These are phyloP conservation scores for Drosophila navojoa DNA, from an alignment of 1,140 invertebrate species.

Conservation along the genomic window DNA sequence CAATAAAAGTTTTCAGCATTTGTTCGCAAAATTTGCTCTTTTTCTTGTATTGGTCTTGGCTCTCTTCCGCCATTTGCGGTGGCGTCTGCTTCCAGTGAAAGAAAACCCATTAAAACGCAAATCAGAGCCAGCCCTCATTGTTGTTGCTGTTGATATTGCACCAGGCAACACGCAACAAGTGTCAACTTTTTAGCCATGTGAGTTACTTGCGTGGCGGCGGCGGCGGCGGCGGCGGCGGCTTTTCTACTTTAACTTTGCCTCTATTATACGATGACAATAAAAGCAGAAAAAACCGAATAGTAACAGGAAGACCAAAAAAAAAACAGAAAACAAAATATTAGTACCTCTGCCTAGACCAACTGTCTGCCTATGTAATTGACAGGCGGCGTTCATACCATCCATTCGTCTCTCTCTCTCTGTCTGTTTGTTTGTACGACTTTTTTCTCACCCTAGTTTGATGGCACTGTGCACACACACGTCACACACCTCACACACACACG, in stretches of 20 bases:
- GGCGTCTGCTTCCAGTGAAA: conserved; percentile 40
- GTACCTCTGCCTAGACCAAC: conserved; percentile 42
- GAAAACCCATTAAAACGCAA: conserved; percentile 58
- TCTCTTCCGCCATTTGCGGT: conserved; percentile 54
- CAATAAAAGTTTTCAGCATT: conserved; percentile 45
- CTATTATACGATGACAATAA: conserved; percentile 72
- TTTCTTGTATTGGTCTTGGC: conserved; percentile 9
- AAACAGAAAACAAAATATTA: conserved; percentile 24
- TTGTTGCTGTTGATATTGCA: background rate
- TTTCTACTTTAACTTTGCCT: conserved; percentile 62
- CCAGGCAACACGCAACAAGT: conserved; percentile 71
- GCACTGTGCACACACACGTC: conserved; percentile 20
- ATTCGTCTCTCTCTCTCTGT: conserved; percentile 10
- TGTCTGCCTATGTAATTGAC: conserved; percentile 56
- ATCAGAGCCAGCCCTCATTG: background rate
- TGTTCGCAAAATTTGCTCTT: conserved; percentile 6
- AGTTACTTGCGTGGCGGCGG: conserved; percentile 53
- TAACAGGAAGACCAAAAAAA: conserved; percentile 19
- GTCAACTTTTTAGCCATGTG: conserved; percentile 57
- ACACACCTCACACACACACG: conserved; percentile 27
- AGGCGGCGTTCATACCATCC: conserved; percentile 13
- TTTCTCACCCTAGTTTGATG: conserved; percentile 76
- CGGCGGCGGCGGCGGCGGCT: conserved; percentile 56
- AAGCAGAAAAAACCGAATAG: conserved; percentile 49
- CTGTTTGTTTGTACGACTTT: conserved; percentile 74